phyloP scores from a whole-genome alignment of 2,888 invertebrate genomes.

The Conchocele bisecta region DNA sequence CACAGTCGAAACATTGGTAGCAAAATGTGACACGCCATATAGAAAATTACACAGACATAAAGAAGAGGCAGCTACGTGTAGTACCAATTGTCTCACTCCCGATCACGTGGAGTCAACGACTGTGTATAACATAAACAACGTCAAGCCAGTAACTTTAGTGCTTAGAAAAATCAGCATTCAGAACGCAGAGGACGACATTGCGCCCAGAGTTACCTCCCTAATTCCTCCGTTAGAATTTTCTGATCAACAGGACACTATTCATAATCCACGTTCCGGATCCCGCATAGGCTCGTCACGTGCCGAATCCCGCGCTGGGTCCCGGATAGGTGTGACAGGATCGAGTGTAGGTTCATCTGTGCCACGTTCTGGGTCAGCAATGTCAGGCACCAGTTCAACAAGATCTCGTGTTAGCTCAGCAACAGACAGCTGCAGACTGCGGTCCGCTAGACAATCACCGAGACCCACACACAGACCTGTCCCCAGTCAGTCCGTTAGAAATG shows the following conservation, averaged over 20 bases:
- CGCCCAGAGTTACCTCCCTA: conserved; percentile 13
- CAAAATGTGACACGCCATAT: conserved; percentile 36
- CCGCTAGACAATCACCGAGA: not conserved
- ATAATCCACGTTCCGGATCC: not conserved
- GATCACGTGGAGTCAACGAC: conserved; percentile 7
- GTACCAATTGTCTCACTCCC: not conserved
- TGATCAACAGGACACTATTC: not conserved
- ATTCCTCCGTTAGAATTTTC: not conserved
- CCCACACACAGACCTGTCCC: not conserved
- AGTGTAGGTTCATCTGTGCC: conserved; percentile 21
- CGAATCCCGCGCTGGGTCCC: conserved; percentile 13
- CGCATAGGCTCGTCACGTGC: conserved; percentile 4
- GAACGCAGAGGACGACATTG: conserved; percentile 37
- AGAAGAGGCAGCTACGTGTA: conserved; percentile 19
- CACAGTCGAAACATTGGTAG: too few species aligned
- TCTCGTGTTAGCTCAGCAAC: not conserved
- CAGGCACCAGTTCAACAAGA: not conserved
- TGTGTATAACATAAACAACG: conserved; percentile 36
- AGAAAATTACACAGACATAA: conserved; percentile 50
- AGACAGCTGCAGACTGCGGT: too few species aligned
- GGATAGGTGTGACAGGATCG: conserved; percentile 29
- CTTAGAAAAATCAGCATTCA: conserved; percentile 60
- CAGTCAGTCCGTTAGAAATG: not conserved
- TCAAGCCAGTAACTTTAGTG: conserved; percentile 52
- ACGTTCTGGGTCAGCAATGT: conserved; percentile 32